A percentile compares a stretch with the other conserved stretches of the same genome.
phyloP scores from a whole-genome alignment of 2,113 vertebrate genomes.

The Holacanthus passer region DNA sequence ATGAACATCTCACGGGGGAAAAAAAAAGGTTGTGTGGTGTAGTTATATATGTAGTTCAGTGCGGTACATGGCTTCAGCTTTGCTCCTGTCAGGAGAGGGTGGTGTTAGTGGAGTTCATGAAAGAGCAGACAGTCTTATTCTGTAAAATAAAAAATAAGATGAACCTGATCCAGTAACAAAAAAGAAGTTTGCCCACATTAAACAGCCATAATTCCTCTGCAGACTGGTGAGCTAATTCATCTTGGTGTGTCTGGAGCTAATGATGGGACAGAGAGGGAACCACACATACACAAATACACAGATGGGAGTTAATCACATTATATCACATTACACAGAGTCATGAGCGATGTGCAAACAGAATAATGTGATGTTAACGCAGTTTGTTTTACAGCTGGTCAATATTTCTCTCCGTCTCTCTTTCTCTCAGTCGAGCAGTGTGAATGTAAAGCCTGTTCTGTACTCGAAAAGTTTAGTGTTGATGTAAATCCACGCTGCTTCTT shows the following conservation, averaged over 20 bases:
- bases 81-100: not conserved
- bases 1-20: not conserved
- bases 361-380: not conserved
- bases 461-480: not conserved
- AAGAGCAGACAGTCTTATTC: not conserved
- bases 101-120: not conserved
- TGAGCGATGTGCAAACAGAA: conserved; percentile 4
- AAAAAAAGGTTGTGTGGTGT: not conserved
- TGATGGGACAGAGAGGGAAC: conserved; percentile 16
- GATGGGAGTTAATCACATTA: conserved; percentile 20
- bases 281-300: not conserved
- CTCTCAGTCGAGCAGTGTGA: not conserved
- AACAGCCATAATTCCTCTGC: not conserved
- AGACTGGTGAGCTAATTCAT: conserved; percentile 11
- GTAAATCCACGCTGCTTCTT: not conserved
- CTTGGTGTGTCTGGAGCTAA: conserved; percentile 17
- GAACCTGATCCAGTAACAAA: not conserved
- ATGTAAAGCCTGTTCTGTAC: not conserved
- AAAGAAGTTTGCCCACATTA: not conserved
- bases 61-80: not conserved
- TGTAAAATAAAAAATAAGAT: not conserved
- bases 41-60: not conserved
- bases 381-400: conserved; percentile 13
- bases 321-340: not conserved
- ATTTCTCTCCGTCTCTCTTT: not conserved